Evolutionary conservation across 2,113 vertebrate species (phyloP).

Genomic region (Neotoma lepida): DNA sequence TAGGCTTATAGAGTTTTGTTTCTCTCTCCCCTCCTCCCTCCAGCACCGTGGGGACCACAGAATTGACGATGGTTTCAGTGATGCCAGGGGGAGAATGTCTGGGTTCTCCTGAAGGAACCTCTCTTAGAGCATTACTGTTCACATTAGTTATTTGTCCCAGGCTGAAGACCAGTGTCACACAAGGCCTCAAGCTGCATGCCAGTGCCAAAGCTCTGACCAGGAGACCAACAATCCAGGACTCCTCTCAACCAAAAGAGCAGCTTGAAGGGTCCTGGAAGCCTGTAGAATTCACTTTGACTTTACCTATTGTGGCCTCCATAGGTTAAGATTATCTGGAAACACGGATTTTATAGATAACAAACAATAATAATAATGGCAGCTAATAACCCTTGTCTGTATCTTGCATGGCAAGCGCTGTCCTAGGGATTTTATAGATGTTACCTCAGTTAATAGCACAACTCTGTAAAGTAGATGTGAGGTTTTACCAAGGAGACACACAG

Average conservation of each 20-base stretch:
- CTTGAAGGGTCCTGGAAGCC: neutral
- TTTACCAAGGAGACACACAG: neutral
- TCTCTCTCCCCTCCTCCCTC: neutral
- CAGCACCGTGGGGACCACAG: neutral
- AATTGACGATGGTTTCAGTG: neutral
- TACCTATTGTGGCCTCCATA: neutral
- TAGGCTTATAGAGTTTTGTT: neutral
- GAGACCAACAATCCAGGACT: neutral
- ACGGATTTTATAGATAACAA: neutral
- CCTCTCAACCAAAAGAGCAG: neutral
- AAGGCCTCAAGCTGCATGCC: neutral
- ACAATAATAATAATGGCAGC: neutral
- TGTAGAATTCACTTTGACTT: neutral
- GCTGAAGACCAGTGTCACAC: neutral
- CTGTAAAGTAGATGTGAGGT: neutral
- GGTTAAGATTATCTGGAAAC: neutral
- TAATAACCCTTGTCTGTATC: neutral
- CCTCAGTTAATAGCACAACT: neutral
- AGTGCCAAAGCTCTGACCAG: accelerated
- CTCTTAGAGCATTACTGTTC: neutral
- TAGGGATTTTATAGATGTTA: neutral
- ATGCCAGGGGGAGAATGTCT: neutral
- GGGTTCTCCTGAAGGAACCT: neutral
- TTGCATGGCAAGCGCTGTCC: neutral
- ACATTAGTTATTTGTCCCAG: neutral